Evolutionary conservation across 2,113 vertebrate species (phyloP).

Genomic region (Rhinogobius similis): DNA sequence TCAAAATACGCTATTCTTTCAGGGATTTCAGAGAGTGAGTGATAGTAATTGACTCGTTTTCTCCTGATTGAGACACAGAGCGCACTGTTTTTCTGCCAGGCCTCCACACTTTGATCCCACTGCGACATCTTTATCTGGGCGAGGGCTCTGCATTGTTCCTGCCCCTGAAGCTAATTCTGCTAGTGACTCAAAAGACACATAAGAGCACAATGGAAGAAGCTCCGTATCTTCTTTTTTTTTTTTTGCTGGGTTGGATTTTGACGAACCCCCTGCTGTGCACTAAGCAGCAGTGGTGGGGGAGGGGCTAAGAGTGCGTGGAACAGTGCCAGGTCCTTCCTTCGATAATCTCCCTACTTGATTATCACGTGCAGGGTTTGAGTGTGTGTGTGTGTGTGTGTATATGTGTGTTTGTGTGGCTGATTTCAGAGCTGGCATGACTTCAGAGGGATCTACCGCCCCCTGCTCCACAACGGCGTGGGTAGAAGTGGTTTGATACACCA

Average conservation of each 20-base stretch:
- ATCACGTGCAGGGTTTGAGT: slow-evolving; percentile 23
- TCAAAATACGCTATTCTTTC: neutral
- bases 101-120: slow-evolving; percentile 28
- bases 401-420: slow-evolving; percentile 13
- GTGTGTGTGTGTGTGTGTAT: slow-evolving; percentile 14
- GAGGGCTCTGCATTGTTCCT: slow-evolving; percentile 30
- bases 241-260: slow-evolving; percentile 44
- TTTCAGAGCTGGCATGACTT: slow-evolving; percentile 59
- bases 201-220: slow-evolving; percentile 51
- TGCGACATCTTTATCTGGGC: slow-evolving; percentile 45
- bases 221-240: slow-evolving; percentile 40
- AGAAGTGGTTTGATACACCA: slow-evolving; percentile 46
- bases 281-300: slow-evolving; percentile 53
- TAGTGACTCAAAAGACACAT: slow-evolving; percentile 43
- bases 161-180: slow-evolving; percentile 14
- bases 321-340: slow-evolving; percentile 57
- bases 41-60: neutral
- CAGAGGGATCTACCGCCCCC: slow-evolving; percentile 49
- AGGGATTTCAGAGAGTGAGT: slow-evolving; percentile 9
- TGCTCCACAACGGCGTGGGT: slow-evolving; percentile 65
- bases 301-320: slow-evolving; percentile 53
- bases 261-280: slow-evolving; percentile 53
- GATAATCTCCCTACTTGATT: slow-evolving; percentile 61
- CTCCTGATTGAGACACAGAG: slow-evolving; percentile 9
- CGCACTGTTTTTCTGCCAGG: slow-evolving; percentile 11